phyloP scores from a whole-genome alignment of 2,888 invertebrate genomes.

The Megalurothrips usitatus region DNA sequence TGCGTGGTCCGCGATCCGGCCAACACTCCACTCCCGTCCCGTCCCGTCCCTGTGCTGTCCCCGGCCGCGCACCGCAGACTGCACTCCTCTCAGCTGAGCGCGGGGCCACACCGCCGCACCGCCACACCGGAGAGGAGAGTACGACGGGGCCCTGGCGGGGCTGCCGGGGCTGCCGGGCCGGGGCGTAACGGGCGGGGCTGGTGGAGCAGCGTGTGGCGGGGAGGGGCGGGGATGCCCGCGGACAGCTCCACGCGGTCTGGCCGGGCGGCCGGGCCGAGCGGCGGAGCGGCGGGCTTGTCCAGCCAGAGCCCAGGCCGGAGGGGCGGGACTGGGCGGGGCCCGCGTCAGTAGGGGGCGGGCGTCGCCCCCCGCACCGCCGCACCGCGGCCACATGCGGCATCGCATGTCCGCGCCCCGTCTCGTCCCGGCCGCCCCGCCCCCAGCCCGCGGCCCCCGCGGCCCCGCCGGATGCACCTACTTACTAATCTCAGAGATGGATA shows the following conservation, averaged over 20 bases:
- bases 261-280: background rate
- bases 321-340: background rate
- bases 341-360: background rate
- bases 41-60: background rate
- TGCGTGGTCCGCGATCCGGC: background rate
- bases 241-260: slow-evolving; percentile 13
- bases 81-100: slow-evolving; percentile 11
- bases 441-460: no score
- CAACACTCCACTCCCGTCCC: background rate
- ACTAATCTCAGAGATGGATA: no score
- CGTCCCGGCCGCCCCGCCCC: no score
- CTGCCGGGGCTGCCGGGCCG: background rate
- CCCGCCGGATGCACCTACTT: no score
- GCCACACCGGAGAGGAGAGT: no score
- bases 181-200: background rate
- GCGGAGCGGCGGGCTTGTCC: background rate
- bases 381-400: no score
- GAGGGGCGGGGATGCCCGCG: background rate
- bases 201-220: background rate
- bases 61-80: slow-evolving; percentile 3
- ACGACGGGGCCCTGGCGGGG: background rate
- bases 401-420: no score
- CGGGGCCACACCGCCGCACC: background rate
- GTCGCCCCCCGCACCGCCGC: no score
- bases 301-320: background rate